phyloP scores from a whole-genome alignment of 2,888 invertebrate species.

The Tetanocera ferruginea region DNA sequence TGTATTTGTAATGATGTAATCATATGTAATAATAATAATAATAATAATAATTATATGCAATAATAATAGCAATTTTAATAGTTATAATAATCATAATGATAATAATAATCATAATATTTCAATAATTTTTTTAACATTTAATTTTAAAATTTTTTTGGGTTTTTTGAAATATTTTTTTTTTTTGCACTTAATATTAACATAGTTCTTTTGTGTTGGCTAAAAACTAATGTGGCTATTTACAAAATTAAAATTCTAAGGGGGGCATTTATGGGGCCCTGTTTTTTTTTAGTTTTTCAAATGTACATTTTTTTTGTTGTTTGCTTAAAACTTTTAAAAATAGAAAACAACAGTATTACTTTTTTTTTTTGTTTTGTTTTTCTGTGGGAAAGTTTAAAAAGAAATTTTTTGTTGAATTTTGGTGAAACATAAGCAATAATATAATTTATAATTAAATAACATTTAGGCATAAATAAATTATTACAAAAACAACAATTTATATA shows the following conservation, averaged over 20 bases:
- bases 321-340: slow-evolving; percentile 56
- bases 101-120: slow-evolving; percentile 57
- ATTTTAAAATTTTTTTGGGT: slow-evolving; percentile 47
- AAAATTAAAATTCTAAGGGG: slow-evolving; percentile 16
- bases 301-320: slow-evolving; percentile 29
- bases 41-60: slow-evolving; percentile 36
- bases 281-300: background rate
- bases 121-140: slow-evolving; percentile 8
- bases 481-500: slow-evolving; percentile 19
- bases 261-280: background rate
- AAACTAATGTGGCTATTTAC: slow-evolving; percentile 27
- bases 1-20: slow-evolving; percentile 27
- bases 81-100: slow-evolving; percentile 34
- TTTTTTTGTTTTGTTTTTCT: background rate
- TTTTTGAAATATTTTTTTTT: slow-evolving; percentile 43
- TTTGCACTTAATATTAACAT: slow-evolving; percentile 43
- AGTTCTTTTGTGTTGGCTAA: slow-evolving; percentile 9
- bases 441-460: slow-evolving; percentile 32
- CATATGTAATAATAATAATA: slow-evolving; percentile 32
- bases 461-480: slow-evolving; percentile 1
- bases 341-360: slow-evolving; percentile 59
- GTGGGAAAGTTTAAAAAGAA: background rate
- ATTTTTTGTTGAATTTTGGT: slow-evolving; percentile 21
- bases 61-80: slow-evolving; percentile 52
- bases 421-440: background rate